Percentiles rank a stretch among this genome's conserved stretches.
Conservation (phyloP, 2,797 vertebrate species). For the Epinephelus coioides region DNA sequence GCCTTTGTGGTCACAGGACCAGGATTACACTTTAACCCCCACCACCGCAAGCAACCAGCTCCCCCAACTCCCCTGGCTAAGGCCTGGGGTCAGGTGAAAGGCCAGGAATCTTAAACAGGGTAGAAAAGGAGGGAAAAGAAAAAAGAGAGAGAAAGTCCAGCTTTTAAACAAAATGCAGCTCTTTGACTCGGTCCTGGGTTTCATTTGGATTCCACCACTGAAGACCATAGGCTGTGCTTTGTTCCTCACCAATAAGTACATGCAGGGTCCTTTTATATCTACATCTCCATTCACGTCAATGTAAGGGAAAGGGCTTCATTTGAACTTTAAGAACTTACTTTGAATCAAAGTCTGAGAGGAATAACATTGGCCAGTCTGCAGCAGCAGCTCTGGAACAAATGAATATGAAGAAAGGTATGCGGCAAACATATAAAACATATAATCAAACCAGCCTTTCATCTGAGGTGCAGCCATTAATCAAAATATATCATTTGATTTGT, state of each 20-base stretch:
- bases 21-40: slow-evolving; percentile 89
- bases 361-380: background rate
- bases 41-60: slow-evolving; percentile 43
- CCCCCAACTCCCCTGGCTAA: slow-evolving; percentile 49
- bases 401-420: background rate
- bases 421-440: background rate
- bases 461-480: slow-evolving; percentile 5
- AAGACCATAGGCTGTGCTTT: slow-evolving; percentile 26
- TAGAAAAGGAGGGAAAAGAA: slow-evolving; percentile 40
- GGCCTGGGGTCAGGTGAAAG: slow-evolving; percentile 87
- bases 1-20: slow-evolving; percentile 88
- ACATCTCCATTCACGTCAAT: slow-evolving; percentile 23
- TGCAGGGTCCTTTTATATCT: slow-evolving; percentile 23
- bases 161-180: slow-evolving; percentile 54
- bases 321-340: slow-evolving; percentile 8
- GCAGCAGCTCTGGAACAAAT: slow-evolving; percentile 1
- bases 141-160: slow-evolving; percentile 57
- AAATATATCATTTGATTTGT: background rate
- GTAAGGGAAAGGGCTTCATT: slow-evolving; percentile 3
- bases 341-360: background rate
- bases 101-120: slow-evolving; percentile 83
- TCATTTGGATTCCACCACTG: slow-evolving; percentile 40
- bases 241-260: slow-evolving; percentile 33
- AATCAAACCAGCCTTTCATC: background rate
- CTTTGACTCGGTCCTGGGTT: slow-evolving; percentile 49